Conservation (phyloP, 2,797 vertebrate genomes). For the Pipistrellus kuhlii region DNA sequence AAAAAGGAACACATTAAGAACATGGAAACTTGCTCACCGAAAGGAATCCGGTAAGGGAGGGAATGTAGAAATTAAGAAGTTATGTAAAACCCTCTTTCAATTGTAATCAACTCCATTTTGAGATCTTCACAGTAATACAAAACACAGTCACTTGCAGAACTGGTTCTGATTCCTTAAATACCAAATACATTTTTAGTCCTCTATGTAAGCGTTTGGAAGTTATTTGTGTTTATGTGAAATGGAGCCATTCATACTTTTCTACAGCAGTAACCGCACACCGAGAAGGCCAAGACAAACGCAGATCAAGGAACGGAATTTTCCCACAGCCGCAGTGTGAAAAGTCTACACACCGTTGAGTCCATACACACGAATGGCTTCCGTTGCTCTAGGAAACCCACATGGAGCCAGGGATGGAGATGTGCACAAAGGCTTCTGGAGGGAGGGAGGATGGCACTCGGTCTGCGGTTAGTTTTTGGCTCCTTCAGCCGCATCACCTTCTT, state of each 20-base stretch:
- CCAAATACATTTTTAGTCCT: no score
- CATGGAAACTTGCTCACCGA: neutral
- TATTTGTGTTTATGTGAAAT: neutral
- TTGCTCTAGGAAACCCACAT: slow-evolving; percentile 94
- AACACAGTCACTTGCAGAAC: no score
- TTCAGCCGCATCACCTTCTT: neutral
- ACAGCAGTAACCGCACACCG: neutral
- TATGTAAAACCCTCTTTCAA: no score
- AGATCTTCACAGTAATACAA: no score
- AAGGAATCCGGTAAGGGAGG: no score
- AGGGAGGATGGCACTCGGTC: neutral
- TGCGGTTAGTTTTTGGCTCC: neutral
- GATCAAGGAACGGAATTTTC: slow-evolving; percentile 85
- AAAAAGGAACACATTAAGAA: neutral
- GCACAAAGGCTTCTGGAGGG: neutral
- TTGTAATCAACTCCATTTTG: no score
- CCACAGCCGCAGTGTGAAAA: slow-evolving; percentile 94
- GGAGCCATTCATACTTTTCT: neutral
- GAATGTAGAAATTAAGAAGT: no score
- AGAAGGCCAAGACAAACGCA: neutral
- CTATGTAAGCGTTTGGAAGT: neutral
- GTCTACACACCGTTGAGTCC: slow-evolving; percentile 89
- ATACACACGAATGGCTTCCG: slow-evolving; percentile 92
- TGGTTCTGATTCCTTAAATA: no score
- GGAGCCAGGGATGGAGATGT: slow-evolving; percentile 94